Evolutionary conservation across 2,888 invertebrate species (phyloP).

Genomic region (Zaprionus lineosus): DNA sequence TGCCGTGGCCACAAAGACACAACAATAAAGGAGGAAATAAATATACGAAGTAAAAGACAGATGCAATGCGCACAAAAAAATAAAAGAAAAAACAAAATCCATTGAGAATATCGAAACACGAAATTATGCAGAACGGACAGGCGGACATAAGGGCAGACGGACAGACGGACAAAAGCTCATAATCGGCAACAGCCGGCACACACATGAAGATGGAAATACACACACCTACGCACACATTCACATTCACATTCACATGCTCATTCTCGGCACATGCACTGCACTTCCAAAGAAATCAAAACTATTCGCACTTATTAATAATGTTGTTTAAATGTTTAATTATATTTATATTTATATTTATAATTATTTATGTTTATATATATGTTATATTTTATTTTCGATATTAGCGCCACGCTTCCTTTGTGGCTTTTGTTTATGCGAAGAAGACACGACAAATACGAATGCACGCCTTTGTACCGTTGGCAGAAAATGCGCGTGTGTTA

Average conservation of each 20-base stretch:
- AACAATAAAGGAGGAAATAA: slow-evolving; percentile 24
- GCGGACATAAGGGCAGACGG: slow-evolving; percentile 27
- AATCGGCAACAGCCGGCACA: slow-evolving; percentile 49
- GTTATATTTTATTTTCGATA: not conserved
- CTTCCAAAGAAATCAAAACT: slow-evolving; percentile 40
- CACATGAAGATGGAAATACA: too few relatives aligned
- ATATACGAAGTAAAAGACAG: slow-evolving; percentile 7
- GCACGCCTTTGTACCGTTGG: slow-evolving; percentile 62
- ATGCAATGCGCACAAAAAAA: not conserved
- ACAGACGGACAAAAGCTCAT: slow-evolving; percentile 5
- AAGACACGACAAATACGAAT: slow-evolving; percentile 28
- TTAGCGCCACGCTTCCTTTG: too few relatives aligned
- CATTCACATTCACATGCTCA: slow-evolving; percentile 7
- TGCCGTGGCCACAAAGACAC: slow-evolving; percentile 13
- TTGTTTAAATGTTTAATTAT: not conserved
- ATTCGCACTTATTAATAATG: too few relatives aligned
- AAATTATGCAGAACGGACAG: slow-evolving; percentile 25
- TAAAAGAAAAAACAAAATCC: slow-evolving; percentile 3
- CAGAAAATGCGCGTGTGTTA: slow-evolving; percentile 58
- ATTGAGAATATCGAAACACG: slow-evolving; percentile 17
- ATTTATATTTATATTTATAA: not conserved
- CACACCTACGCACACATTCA: slow-evolving; percentile 11
- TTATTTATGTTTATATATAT: not conserved
- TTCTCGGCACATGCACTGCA: slow-evolving; percentile 5
- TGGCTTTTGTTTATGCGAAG: too few relatives aligned